These are phyloP conservation scores for Ageneiosus marmoratus DNA, from an alignment of 2,113 vertebrate species.

Conservation along the genomic window DNA sequence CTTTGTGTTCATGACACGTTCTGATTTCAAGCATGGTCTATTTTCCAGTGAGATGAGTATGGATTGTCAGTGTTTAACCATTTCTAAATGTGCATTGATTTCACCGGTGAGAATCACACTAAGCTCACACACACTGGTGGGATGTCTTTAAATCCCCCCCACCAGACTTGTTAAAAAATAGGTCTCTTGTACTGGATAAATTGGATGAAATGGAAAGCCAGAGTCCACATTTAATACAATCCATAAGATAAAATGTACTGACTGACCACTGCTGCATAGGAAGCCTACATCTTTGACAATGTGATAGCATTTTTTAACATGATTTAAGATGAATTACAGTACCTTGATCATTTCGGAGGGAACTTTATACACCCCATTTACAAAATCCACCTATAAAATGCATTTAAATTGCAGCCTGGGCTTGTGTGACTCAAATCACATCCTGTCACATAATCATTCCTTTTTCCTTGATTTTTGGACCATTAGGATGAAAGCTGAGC, in stretches of 20 bases:
- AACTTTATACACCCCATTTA: neutral
- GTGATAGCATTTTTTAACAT: neutral
- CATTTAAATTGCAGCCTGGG: neutral
- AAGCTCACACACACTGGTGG: neutral
- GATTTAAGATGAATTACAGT: neutral
- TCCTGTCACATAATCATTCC: constrained; percentile 11
- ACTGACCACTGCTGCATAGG: neutral
- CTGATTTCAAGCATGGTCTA: neutral
- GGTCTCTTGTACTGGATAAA: neutral
- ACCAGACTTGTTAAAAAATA: neutral
- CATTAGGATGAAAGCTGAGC: constrained; percentile 11
- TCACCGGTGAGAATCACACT: neutral
- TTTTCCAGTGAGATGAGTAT: neutral
- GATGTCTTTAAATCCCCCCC: neutral
- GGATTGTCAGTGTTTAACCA: neutral
- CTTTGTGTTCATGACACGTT: neutral
- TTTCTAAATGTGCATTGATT: neutral
- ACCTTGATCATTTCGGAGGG: neutral
- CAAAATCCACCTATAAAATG: constrained; percentile 7
- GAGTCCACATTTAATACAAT: constrained; percentile 5
- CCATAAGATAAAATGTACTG: neutral
- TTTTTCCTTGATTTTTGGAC: constrained; percentile 32
- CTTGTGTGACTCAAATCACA: constrained; percentile 25
- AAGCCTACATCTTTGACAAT: neutral
- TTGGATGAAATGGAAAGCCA: neutral